These are phyloP conservation scores for Clarias batrachus DNA, from an alignment of 2,113 vertebrate genomes.

Conservation along the genomic window DNA sequence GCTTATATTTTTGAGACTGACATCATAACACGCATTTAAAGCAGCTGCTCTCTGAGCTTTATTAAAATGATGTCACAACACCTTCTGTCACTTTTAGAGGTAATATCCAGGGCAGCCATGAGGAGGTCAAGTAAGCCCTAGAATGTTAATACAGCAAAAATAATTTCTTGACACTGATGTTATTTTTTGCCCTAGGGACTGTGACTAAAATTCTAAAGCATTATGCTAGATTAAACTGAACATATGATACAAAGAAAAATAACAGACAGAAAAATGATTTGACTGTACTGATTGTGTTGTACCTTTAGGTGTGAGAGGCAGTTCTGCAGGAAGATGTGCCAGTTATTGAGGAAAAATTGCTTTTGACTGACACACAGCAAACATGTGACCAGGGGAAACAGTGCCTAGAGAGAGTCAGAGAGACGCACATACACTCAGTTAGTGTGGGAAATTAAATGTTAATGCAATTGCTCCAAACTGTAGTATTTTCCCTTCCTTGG, in stretches of 20 bases:
- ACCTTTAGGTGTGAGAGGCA: constrained; percentile 99
- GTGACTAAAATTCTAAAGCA: neutral
- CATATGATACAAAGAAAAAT: neutral
- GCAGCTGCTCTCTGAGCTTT: neutral
- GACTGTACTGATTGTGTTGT: constrained; percentile 54
- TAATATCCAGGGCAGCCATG: neutral
- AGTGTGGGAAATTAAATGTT: neutral
- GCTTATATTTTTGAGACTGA: neutral
- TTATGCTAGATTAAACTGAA: neutral
- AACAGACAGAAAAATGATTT: neutral
- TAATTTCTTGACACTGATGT: neutral
- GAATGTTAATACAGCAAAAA: neutral
- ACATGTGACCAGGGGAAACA: constrained; percentile 97
- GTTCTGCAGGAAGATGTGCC: constrained; percentile 99
- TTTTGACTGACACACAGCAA: constrained; percentile 99
- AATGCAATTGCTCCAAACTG: neutral
- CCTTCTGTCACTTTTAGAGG: neutral
- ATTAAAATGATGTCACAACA: neutral
- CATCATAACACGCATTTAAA: neutral
- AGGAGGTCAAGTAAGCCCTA: neutral
- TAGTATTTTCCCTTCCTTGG: neutral
- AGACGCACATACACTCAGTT: neutral
- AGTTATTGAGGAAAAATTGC: constrained; percentile 99
- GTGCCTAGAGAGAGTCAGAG: constrained; percentile 73
- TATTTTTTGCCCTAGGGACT: neutral